These are phyloP conservation scores for Pteria penguin DNA, from an alignment of 2,888 invertebrate genomes.

Conservation along the genomic window DNA sequence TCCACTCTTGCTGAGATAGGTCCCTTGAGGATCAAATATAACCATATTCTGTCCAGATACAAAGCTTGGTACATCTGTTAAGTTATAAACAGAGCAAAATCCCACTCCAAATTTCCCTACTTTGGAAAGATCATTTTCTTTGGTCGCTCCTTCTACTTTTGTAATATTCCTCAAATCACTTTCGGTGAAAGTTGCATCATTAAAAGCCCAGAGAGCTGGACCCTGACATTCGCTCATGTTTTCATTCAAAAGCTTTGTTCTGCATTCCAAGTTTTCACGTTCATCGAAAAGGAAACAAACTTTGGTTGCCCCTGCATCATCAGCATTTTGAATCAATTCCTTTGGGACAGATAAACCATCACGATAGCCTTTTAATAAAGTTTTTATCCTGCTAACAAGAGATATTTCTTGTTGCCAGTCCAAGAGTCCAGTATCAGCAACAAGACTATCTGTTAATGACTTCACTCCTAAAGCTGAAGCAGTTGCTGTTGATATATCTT, in stretches of 20 bases:
- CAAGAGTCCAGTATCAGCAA: conserved; percentile 53
- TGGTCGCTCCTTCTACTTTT: conserved; percentile 73
- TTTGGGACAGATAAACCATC: conserved; percentile 75
- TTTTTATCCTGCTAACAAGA: conserved; percentile 62
- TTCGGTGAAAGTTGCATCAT: conserved; percentile 72
- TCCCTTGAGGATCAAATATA: conserved; percentile 76
- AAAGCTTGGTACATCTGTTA: conserved; percentile 77
- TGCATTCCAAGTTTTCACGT: conserved; percentile 54
- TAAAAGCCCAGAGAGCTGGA: conserved; percentile 76
- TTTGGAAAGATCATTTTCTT: conserved; percentile 68
- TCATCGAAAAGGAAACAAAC: conserved; percentile 72
- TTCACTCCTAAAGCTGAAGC: conserved; percentile 64
- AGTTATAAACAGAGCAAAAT: conserved; percentile 76
- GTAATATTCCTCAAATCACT: conserved; percentile 74
- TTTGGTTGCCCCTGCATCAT: conserved; percentile 71
- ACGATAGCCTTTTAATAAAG: conserved; percentile 66
- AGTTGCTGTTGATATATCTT: conserved; percentile 52
- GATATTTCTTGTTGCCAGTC: conserved; percentile 69
- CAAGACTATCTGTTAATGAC: conserved; percentile 61
- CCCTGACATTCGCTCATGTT: conserved; percentile 73
- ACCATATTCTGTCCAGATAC: conserved; percentile 71
- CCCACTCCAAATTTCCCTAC: conserved; percentile 77
- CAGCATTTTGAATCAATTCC: conserved; percentile 74
- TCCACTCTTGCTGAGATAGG: conserved; percentile 60
- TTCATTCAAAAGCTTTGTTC: conserved; percentile 58